Evolutionary conservation across 2,888 invertebrate species (phyloP).

Genomic region (Villa cingulata): DNA sequence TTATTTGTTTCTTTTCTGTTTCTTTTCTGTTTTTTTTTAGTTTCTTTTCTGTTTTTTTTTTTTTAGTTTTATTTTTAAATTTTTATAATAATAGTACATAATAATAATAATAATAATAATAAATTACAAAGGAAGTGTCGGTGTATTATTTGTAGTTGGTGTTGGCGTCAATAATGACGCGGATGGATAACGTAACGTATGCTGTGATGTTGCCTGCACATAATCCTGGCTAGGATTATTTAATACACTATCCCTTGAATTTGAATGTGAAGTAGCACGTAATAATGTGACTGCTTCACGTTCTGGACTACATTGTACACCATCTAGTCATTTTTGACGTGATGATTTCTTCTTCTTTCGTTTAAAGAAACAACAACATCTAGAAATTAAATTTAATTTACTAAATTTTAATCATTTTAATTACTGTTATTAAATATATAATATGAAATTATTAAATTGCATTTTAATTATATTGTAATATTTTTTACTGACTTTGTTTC

Average conservation of each 20-base stretch:
- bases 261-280: conserved; percentile 49
- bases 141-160: conserved; percentile 38
- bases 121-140: conserved; percentile 39
- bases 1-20: too few species aligned
- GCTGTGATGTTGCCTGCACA: conserved; percentile 38
- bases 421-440: background rate
- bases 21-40: too few species aligned
- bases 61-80: too few species aligned
- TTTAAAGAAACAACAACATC: conserved; percentile 98
- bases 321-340: conserved; percentile 78
- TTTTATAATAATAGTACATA: background rate
- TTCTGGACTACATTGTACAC: conserved; percentile 50
- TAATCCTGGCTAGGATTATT: conserved; percentile 43
- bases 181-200: conserved; percentile 39
- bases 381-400: conserved; percentile 31
- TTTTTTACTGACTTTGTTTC: conserved; percentile 82
- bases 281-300: conserved; percentile 48
- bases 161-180: conserved; percentile 38
- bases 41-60: too few species aligned
- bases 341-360: conserved; percentile 97
- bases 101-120: conserved; percentile 14
- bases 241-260: conserved; percentile 43
- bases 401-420: too few species aligned
- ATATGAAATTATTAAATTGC: background rate
- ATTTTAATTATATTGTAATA: background rate